These are phyloP conservation scores for Hystrix brachyura DNA, from an alignment of 2,113 vertebrate species.

Conservation along the genomic window DNA sequence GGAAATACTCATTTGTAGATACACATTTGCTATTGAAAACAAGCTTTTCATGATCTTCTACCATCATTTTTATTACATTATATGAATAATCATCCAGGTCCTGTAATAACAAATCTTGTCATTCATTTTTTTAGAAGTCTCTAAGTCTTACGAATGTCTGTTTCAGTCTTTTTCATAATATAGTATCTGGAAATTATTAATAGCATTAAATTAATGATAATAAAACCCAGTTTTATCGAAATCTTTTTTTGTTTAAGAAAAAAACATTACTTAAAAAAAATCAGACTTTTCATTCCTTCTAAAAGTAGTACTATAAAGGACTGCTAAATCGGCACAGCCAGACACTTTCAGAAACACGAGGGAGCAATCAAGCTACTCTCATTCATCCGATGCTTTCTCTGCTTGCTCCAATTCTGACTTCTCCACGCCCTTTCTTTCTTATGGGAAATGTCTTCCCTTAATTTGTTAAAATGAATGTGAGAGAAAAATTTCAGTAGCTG, in stretches of 20 bases:
- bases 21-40: not conserved
- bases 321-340: constrained; percentile 73
- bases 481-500: constrained; percentile 51
- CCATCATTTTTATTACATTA: constrained; percentile 9
- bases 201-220: constrained; percentile 74
- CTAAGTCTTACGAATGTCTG: constrained; percentile 7
- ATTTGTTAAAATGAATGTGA: constrained; percentile 83
- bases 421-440: not conserved
- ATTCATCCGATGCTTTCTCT: constrained; percentile 71
- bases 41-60: constrained; percentile 7
- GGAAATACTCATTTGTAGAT: not conserved
- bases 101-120: not conserved
- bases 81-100: constrained; percentile 1
- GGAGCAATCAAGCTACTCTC: constrained; percentile 55
- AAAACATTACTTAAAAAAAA: constrained; percentile 49
- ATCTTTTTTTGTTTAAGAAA: constrained; percentile 70
- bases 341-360: constrained; percentile 71
- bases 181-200: constrained; percentile 26
- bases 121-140: not conserved
- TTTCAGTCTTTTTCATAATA: constrained; percentile 42
- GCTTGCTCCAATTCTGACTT: constrained; percentile 24
- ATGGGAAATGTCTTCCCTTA: constrained; percentile 8
- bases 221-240: constrained; percentile 71
- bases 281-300: constrained; percentile 62
- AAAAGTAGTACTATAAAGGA: constrained; percentile 68